Evolutionary conservation across 2,888 invertebrate species (phyloP), one percentile per base, ranked within the genome.

Genomic region (Macroteleia sp.): DNA sequence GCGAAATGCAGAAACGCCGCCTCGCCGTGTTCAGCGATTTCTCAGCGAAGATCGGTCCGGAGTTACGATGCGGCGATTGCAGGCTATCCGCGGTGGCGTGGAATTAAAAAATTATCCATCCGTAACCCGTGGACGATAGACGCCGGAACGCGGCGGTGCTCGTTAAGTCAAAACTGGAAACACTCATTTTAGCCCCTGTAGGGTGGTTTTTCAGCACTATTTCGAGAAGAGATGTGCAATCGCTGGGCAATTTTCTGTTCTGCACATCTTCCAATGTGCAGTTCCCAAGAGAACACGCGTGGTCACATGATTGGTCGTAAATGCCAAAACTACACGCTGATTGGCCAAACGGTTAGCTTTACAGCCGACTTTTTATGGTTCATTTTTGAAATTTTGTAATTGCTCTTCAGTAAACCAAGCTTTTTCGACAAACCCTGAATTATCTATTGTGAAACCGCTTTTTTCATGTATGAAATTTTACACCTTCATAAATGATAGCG

Each of bases 221-320:
- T 87, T 82, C 83, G 84, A 82, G 77, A 80, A 81, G 83, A 81
- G 84, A 78, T 77, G 81, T 83, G 80, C 86, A 89, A 90, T 90
- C 87, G 85, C 83, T 75, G 79, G 75, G 88, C 88, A 89, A 90
- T 90, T 89, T 90, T 88, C 90, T 87, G 87, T 82, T 81, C 79
- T 80, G 76, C 82, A 42, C 19, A n/a, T n/a, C 52, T 74, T 57
- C 50, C 61, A 42, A 62, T 36, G 62, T 54, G 44, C 50, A 52
- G 34, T 54, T 62, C 64, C 46, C 59, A 48, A 22, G 54, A 64
- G 50, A 57, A 44, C 46, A 57, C 61, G 54, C 61, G 82, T 78
- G 84, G 85, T 86, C 85, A 81, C 85, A 85, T 88, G 90, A 90
- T 90, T 89, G 90, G 84, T 91, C 91, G 90, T 91, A 91, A 91